phyloP scores from a whole-genome alignment of 2,797 vertebrate genomes.

The Clarias laeviceps region DNA sequence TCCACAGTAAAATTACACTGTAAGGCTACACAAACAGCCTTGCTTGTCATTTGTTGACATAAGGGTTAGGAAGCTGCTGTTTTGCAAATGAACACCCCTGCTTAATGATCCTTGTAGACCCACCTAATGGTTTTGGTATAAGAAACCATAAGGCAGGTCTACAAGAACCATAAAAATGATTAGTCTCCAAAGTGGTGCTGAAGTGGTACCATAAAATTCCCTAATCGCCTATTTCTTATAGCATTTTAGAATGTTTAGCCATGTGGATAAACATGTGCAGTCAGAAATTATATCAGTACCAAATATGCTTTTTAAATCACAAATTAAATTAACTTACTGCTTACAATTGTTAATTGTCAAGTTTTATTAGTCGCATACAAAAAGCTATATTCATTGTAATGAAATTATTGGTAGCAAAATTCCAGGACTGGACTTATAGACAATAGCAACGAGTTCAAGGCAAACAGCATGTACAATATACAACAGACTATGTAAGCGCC shows the following conservation, averaged over 20 bases:
- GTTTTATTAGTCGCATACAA: not conserved
- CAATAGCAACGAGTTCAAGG: not conserved
- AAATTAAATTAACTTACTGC: not conserved
- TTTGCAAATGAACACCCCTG: not conserved
- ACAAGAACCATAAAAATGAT: not conserved
- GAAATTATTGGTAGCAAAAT: not conserved
- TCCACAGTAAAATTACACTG: slow-evolving; percentile 22
- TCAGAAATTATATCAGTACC: not conserved
- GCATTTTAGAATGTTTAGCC: no score
- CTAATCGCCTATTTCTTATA: not conserved
- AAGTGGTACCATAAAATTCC: not conserved
- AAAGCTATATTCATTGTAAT: not conserved
- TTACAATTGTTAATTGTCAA: not conserved
- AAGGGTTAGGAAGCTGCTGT: slow-evolving; percentile 10
- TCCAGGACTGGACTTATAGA: not conserved
- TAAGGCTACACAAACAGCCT: slow-evolving; percentile 12
- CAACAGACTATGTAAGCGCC: not conserved
- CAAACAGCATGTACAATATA: not conserved
- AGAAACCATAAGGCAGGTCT: not conserved
- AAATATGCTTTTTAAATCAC: not conserved
- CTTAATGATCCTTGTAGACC: not conserved
- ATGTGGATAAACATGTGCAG: not conserved
- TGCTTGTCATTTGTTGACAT: slow-evolving; percentile 30
- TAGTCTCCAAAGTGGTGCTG: not conserved
- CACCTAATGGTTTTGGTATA: slow-evolving; percentile 7